A percentile compares a stretch with the other conserved stretches of the same genome.
These are phyloP conservation scores for Propithecus coquereli DNA, from an alignment of 2,113 vertebrate species.

Conservation along the genomic window DNA sequence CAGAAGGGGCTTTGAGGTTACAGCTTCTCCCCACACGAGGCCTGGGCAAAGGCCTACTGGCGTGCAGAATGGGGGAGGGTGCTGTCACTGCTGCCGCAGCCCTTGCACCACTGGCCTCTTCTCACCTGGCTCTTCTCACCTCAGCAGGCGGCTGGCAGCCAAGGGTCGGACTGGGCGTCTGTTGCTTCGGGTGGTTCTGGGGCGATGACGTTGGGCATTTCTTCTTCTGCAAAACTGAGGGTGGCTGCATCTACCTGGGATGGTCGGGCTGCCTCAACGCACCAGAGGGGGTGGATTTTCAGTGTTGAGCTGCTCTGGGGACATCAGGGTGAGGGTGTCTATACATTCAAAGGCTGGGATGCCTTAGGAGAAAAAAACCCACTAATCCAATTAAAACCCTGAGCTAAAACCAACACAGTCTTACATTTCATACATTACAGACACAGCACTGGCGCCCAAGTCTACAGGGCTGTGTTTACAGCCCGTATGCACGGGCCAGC, in stretches of 20 bases:
- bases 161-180: background rate
- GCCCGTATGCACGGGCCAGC: accelerated
- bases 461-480: accelerated
- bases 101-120: no score
- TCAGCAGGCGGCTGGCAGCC: accelerated
- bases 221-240: background rate
- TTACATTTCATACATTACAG: no score
- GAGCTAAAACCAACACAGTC: background rate
- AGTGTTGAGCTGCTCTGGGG: background rate
- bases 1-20: background rate
- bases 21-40: background rate
- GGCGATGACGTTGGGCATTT: accelerated
- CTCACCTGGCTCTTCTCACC: background rate
- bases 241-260: background rate
- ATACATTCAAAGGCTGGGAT: background rate
- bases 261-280: no score
- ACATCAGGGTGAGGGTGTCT: background rate
- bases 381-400: background rate
- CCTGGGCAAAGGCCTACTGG: background rate
- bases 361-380: background rate
- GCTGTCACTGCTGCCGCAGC: background rate
- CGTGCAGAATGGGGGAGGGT: accelerated
- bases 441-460: accelerated
- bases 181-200: accelerated
- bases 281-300: accelerated